These are phyloP conservation scores for Syngnathus acus DNA, from an alignment of 2,797 vertebrate genomes.

Conservation along the genomic window DNA sequence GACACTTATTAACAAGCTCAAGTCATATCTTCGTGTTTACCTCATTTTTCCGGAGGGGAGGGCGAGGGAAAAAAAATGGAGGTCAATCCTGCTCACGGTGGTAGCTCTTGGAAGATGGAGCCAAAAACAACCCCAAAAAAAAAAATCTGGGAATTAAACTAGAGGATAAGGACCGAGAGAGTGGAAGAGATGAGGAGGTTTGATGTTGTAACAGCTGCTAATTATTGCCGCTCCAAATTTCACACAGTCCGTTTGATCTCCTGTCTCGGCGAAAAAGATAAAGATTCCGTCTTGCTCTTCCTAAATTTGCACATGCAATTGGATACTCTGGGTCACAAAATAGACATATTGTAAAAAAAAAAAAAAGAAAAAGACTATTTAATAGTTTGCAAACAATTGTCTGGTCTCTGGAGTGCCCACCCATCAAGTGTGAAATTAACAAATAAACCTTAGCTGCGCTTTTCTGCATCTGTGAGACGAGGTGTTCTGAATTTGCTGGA, in stretches of 20 bases:
- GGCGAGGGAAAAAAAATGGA: conserved; percentile 2
- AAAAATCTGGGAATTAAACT: conserved; percentile 40
- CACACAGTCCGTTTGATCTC: conserved; percentile 75
- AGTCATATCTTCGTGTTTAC: conserved; percentile 2
- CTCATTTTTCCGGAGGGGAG: conserved; percentile 1
- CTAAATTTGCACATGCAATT: conserved; percentile 24
- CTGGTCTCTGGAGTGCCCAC: not conserved
- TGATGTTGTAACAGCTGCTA: conserved; percentile 74
- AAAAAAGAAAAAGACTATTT: not conserved
- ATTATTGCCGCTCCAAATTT: conserved; percentile 75
- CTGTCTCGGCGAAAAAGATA: conserved; percentile 62
- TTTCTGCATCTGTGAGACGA: not conserved
- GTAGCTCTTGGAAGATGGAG: conserved; percentile 13
- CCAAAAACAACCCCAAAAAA: not conserved
- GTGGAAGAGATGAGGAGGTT: conserved; percentile 51
- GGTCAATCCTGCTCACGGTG: conserved; percentile 3
- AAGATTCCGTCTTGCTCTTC: conserved; percentile 35
- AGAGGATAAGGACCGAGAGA: conserved; percentile 24
- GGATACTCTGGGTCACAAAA: conserved; percentile 45
- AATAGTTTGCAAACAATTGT: not conserved
- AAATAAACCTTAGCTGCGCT: not conserved
- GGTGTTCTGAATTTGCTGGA: not conserved
- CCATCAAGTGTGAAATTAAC: conserved; percentile 6
- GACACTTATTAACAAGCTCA: not conserved
- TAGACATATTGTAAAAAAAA: not conserved